phyloP scores from a whole-genome alignment of 1,140 invertebrate genomes.

The Drosophila malerkotliana region DNA sequence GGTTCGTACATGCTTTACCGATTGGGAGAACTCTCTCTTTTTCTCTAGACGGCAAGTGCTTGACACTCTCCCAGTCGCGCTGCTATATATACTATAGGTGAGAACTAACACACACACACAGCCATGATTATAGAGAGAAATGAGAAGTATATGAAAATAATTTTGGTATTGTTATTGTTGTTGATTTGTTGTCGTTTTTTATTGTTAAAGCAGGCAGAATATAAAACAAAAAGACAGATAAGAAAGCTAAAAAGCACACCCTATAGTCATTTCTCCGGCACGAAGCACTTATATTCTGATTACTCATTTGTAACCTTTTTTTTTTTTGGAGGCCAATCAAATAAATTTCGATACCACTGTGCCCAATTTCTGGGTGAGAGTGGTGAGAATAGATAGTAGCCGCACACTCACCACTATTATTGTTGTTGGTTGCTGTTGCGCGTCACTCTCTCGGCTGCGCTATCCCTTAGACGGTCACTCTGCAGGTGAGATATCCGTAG shows the following conservation, averaged over 20 bases:
- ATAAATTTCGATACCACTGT: constrained; percentile 36
- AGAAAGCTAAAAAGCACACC: too few species aligned
- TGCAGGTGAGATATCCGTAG: constrained; percentile 20
- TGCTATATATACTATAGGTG: constrained; percentile 45
- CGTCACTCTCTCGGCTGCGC: constrained; percentile 24
- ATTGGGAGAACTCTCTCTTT: constrained; percentile 21
- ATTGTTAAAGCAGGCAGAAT: too few species aligned
- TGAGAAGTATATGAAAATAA: constrained; percentile 41
- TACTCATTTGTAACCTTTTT: constrained; percentile 17
- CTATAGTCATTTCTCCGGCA: not conserved
- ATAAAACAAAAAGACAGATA: too few species aligned
- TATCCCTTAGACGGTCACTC: constrained; percentile 32
- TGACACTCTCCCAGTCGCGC: too few species aligned
- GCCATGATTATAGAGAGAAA: not conserved
- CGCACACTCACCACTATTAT: constrained; percentile 47
- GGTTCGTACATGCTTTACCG: too few species aligned
- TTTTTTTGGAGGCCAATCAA: not conserved
- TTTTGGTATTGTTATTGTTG: constrained; percentile 52
- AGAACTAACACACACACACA: constrained; percentile 14
- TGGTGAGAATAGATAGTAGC: constrained; percentile 41
- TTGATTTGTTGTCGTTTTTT: not conserved
- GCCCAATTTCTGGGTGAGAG: constrained; percentile 52
- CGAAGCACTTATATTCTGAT: not conserved
- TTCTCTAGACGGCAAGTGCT: too few species aligned
- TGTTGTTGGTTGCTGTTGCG: constrained; percentile 23